A percentile compares a stretch with the other conserved stretches of the same genome.
Conservation (phyloP, 1,140 invertebrate genomes). For the Prorops nasuta region DNA sequence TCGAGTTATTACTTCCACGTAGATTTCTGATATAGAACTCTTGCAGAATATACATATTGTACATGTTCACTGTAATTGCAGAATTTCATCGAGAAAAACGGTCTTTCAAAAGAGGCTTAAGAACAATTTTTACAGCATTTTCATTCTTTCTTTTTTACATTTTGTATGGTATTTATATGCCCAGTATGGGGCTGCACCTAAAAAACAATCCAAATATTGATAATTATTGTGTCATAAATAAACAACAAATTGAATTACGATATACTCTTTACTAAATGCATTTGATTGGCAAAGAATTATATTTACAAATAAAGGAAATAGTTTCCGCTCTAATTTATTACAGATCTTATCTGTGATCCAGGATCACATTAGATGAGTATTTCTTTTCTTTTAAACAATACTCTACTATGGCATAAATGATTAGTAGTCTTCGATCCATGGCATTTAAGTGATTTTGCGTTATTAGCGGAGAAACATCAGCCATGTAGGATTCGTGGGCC, state of each 20-base stretch:
- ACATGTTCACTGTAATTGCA: constrained; percentile 27
- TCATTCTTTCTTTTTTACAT: constrained; percentile 53
- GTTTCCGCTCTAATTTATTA: background rate
- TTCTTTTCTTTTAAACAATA: constrained; percentile 62
- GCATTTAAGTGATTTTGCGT: constrained; percentile 74
- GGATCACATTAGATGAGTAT: constrained; percentile 43
- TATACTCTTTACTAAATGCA: no score
- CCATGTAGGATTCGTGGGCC: constrained; percentile 56
- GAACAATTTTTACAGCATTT: no score
- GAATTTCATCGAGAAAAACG: no score
- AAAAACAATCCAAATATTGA: constrained; percentile 35
- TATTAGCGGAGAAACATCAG: constrained; percentile 61
- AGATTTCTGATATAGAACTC: no score
- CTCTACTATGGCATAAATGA: constrained; percentile 72
- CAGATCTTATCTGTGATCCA: constrained; percentile 30
- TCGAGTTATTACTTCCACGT: no score
- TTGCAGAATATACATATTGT: constrained; percentile 38
- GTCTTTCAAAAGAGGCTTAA: no score
- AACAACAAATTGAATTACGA: no score
- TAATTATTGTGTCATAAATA: constrained; percentile 45
- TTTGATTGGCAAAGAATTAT: no score
- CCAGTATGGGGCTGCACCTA: constrained; percentile 38
- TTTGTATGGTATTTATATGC: constrained; percentile 50
- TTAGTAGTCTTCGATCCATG: constrained; percentile 74
- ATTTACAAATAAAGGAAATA: background rate